Conservation (phyloP, 92 coral and sea anemone species). For the Hydrozoanthus gracilis region DNA sequence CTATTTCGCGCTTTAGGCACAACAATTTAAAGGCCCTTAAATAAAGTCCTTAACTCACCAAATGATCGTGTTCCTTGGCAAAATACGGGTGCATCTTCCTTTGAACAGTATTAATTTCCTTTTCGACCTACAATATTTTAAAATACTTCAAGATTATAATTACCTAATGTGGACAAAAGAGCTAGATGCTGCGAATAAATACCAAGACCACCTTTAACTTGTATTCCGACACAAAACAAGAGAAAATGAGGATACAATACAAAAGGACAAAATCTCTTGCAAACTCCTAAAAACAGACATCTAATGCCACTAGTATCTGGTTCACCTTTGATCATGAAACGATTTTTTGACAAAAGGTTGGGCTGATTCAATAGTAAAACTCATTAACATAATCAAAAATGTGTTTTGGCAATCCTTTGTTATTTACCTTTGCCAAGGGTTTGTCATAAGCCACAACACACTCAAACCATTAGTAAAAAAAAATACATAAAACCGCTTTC, state of each 20-base stretch:
- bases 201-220: neutral
- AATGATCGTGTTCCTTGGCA: constrained; percentile 66
- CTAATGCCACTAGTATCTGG: neutral
- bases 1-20: no score
- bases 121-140: constrained; percentile 62
- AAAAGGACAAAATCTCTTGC: neutral
- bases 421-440: no score
- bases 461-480: no score
- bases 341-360: no score
- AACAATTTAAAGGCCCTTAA: neutral
- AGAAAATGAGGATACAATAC: neutral
- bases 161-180: neutral
- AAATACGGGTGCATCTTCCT: constrained; percentile 72
- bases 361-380: no score
- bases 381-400: no score
- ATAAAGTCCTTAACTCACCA: constrained; percentile 58
- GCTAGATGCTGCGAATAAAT: neutral
- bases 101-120: constrained; percentile 71
- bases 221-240: neutral
- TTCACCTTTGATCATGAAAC: no score
- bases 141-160: neutral
- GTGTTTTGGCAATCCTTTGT: no score
- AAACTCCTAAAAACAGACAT: neutral
- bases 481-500: no score
- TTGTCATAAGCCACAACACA: no score